Evolutionary conservation across 2,113 vertebrate species (phyloP), one percentile per base, ranked within the genome.

Genomic region (Limnothrissa miodon): DNA sequence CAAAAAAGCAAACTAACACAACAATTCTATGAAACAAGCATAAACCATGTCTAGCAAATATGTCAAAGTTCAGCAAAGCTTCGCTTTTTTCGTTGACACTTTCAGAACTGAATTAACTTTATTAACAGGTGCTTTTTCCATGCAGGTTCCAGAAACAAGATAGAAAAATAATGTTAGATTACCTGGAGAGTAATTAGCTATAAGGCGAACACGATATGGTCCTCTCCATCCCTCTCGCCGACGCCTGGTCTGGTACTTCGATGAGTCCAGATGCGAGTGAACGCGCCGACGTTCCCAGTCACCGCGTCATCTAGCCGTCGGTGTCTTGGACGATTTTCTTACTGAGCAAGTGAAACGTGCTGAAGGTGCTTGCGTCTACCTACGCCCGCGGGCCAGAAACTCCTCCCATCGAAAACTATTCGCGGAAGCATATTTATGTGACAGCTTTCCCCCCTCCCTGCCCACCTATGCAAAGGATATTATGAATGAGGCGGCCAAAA

Each of bases 321-420:
- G 39, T 74, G 62, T 56, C 56, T 70, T 33, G 66, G 29, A 48
- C 81, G 62, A 45, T 62, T 48, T 74, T 82, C 81, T 59, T 81
- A n/a, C 82, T 83, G 78, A 83, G 85, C 66, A 36, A 36, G 66
- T 81, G 89, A 90, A 91, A 88, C 66, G 92, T 89, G 90, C 87
- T 90, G 89, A 93, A 93, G 93, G 93, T 94, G 92, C 90, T 90
- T 80, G 85, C 85, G 80, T 88, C 89, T 74, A 74, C 66, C 66
- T 36, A 74, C 66, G 66, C 66, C 66, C 66, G 83, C 88, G 89
- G 88, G 87, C 87, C 66, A 84, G 62, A 93, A 90, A 91, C 94
- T 94, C 94, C 94, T 93, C 94, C 94, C 93, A 93, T 92, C 87
- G 81, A 85, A 86, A 92, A 92, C 90, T 86, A 92, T 93, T 93